Evolutionary conservation across 2,113 vertebrate species (phyloP).

Genomic region (Calcarius ornatus): DNA sequence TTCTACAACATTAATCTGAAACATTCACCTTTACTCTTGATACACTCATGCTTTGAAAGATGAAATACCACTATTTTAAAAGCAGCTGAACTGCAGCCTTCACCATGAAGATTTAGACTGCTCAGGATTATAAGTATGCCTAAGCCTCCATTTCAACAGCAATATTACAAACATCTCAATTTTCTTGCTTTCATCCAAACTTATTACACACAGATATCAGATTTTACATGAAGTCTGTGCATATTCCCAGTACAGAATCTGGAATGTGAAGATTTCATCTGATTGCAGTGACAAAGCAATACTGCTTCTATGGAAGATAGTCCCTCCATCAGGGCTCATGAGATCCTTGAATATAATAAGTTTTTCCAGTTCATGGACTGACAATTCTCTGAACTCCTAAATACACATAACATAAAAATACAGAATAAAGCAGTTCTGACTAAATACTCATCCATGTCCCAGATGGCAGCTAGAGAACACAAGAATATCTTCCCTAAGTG

Average conservation of each 20-base stretch:
- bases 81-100: neutral
- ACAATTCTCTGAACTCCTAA: neutral
- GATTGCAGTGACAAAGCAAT: neutral
- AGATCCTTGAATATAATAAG: neutral
- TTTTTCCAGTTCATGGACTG: neutral
- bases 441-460: neutral
- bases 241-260: neutral
- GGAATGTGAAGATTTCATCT: neutral
- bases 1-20: neutral
- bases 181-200: neutral
- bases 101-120: neutral
- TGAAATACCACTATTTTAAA: neutral
- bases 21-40: neutral
- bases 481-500: neutral
- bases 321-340: neutral
- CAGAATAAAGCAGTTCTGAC: neutral
- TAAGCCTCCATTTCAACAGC: neutral
- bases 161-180: neutral
- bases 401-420: neutral
- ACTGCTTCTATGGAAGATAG: neutral
- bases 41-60: neutral
- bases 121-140: neutral
- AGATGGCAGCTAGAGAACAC: neutral
- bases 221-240: neutral
- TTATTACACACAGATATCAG: neutral